Base-by-base conservation (phyloP, 2,113 vertebrate species). In the Trematocara stigmaticum region DNA sequence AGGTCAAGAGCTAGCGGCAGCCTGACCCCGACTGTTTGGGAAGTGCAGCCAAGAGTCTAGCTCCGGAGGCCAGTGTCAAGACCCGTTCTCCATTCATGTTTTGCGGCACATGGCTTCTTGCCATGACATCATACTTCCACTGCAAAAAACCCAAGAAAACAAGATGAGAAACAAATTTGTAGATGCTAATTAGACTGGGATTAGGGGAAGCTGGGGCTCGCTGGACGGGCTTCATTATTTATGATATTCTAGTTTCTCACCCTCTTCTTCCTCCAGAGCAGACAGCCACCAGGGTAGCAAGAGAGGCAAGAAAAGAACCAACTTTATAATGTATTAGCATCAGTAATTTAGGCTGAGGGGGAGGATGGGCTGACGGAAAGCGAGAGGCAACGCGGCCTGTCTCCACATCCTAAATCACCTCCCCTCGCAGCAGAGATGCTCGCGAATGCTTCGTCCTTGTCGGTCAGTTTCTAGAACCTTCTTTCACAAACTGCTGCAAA, bases 111-210 rank as follows among this genome's bases (percentile, higher is more conserved):
- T 91, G 93, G 91, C 89, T 55, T 40, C 13, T 15, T 83, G 91
- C 93, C 94, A 94, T 66, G 10, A 79, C 82, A 78, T 89, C 66
- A 71, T 79, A 88, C 87, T 90, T 87, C 57, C 83, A 80, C 66
- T 81, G 80, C 76, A 81, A 61, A 81, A 76, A 10, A 11, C 0
- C 6, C 69, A 85, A 88, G 91, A 79, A 84, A 90, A 86, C 82
- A 94, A 82, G 83, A 81, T 5, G 20, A 87, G 88, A 93, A 93
- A 84, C 86, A 90, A 87, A 94, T 94, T 91, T 95, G 91, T 93
- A 94, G 94, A 94, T 89, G 90, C 92, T 95, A 95, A 96, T 95
- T 95, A 95, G 80, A 86, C 64, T 38, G 38, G 82, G 71, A 71
- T 61, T 59, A 80, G 47, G 55, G 56, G 55, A 51, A 74, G 64